A percentile compares a stretch with the other conserved stretches of the same genome.
Conservation (phyloP, 1,140 invertebrate species). For the Coenobita brevimanus region DNA sequence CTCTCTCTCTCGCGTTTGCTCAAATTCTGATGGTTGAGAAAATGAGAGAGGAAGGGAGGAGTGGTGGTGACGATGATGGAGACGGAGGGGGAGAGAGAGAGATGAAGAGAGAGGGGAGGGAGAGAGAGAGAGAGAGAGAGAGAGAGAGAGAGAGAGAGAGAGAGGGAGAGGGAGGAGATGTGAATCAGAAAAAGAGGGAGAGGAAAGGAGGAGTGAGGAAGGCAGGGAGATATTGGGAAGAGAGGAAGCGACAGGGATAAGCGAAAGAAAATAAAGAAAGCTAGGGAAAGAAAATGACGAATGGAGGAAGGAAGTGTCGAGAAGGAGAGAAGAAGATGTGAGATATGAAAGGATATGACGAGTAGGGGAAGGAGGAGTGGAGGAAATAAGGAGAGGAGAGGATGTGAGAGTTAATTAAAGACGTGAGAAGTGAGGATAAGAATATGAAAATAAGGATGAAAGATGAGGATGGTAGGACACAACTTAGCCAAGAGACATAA, state of each 20-base stretch:
- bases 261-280: too few species aligned
- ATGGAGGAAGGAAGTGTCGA: background rate
- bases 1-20: background rate
- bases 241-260: background rate
- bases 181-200: background rate
- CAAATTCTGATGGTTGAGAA: too few species aligned
- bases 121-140: too few species aligned
- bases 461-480: too few species aligned
- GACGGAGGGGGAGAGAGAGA: slow-evolving; percentile 11
- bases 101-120: slow-evolving; percentile 14
- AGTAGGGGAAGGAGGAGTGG: too few species aligned
- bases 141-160: too few species aligned
- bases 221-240: background rate
- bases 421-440: too few species aligned
- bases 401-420: too few species aligned
- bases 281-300: background rate
- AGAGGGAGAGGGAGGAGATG: background rate
- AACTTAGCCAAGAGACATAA: too few species aligned
- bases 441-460: too few species aligned
- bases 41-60: background rate
- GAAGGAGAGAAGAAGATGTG: background rate
- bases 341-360: background rate
- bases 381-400: too few species aligned
- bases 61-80: background rate
- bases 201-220: background rate